Conservation (phyloP, 1,140 invertebrate species). For the Aphelenchoides avenae region DNA sequence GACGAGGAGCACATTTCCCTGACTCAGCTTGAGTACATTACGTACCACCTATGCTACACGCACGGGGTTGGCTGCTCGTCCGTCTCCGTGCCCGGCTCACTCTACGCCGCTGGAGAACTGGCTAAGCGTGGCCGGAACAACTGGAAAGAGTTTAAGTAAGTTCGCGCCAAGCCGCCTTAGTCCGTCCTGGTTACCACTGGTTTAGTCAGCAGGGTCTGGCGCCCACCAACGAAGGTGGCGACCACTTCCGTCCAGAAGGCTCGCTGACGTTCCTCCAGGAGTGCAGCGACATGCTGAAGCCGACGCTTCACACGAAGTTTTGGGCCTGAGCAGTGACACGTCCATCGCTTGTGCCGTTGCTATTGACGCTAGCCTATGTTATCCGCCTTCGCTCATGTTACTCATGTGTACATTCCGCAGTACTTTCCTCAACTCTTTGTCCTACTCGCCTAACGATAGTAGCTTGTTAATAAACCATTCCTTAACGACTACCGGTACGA, state of each 20-base stretch:
- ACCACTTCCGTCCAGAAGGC: background rate
- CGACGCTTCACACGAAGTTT: background rate
- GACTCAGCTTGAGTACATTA: conserved; percentile 8
- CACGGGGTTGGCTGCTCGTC: background rate
- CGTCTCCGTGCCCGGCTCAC: background rate
- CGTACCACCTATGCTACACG: conserved; percentile 13
- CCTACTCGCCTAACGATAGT: no score
- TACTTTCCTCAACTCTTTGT: no score
- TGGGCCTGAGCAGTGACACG: no score
- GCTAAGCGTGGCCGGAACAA: background rate
- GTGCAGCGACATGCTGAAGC: conserved; percentile 7
- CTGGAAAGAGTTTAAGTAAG: no score
- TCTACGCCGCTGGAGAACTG: background rate
- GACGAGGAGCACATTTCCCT: conserved; percentile 6
- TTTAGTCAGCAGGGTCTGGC: background rate
- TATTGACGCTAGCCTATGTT: no score
- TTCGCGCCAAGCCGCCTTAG: no score
- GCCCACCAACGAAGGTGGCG: background rate
- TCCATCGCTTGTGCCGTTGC: no score
- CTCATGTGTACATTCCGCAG: no score
- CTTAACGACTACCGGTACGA: no score
- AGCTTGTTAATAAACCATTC: no score
- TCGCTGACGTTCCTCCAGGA: background rate
- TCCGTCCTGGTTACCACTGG: background rate
- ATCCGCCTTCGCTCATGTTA: no score